phyloP scores from a whole-genome alignment of 2,113 vertebrate species.

The Tetrao urogallus region DNA sequence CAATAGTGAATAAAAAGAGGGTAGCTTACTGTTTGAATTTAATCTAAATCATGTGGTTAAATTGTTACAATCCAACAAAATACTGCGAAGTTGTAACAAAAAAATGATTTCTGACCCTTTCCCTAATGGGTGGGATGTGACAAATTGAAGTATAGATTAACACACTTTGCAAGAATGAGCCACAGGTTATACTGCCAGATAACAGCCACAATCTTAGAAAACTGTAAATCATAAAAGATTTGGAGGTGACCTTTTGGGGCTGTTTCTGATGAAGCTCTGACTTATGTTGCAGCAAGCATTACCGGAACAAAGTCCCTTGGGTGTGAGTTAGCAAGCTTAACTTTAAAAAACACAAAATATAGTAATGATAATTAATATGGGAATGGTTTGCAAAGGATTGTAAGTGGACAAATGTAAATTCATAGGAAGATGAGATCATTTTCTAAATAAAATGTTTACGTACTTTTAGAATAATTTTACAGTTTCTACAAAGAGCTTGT shows the following conservation, averaged over 20 bases:
- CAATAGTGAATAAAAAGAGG: slow-evolving; percentile 15
- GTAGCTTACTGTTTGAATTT: slow-evolving; percentile 23
- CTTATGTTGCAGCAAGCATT: not conserved
- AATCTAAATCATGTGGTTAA: slow-evolving; percentile 5
- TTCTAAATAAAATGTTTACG: not conserved
- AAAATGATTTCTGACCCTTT: too few species aligned
- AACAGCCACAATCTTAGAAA: not conserved
- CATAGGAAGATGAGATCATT: not conserved
- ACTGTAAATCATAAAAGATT: not conserved
- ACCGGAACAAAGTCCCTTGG: not conserved
- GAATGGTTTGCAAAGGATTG: not conserved
- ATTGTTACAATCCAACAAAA: not conserved
- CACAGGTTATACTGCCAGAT: not conserved
- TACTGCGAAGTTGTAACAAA: too few species aligned
- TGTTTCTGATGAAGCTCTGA: not conserved
- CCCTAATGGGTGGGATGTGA: too few species aligned
- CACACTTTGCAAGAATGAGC: not conserved
- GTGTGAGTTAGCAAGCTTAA: not conserved
- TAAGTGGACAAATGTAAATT: not conserved
- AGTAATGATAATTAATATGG: not conserved
- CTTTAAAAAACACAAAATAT: not conserved
- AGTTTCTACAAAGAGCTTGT: not conserved
- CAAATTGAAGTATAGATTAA: not conserved
- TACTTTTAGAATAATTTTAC: not conserved
- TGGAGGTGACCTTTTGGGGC: not conserved